Evolutionary conservation across 2,888 invertebrate species (phyloP), one percentile per base, ranked within the genome.

Genomic region (Cheilosia soror): DNA sequence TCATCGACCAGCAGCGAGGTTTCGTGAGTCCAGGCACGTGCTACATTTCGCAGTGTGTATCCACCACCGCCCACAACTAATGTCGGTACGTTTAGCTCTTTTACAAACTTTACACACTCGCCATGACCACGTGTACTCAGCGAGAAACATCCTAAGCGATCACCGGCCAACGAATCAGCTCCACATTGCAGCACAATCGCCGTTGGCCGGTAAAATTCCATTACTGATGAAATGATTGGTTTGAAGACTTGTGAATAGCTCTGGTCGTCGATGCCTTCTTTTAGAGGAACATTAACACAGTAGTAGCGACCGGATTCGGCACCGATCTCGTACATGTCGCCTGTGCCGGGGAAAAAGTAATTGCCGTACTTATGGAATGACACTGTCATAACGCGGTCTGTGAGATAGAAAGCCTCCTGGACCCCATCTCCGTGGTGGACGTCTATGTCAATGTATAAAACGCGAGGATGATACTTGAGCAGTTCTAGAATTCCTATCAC

Each of bases 291-390:
- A 93, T 99, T 99, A 0, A 99, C 97, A 0, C 99, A 98, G 91
- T 99, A 99, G 91, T 98, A 98, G 66, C 98, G 94, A 0, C 99
- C 99, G 90, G 96, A 96, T 91, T 99, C 99, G 0, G 98, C 97
- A 0, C 99, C 99, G 63, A 98, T 95, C 93, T 99, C 99, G 92
- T 98, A 98, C 98, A 99, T 99, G 91, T 99, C 98, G 0, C 99
- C 99, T 0, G 99, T 99, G 0, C 99, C 99, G 0, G 99, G 99
- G 91, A 99, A 99, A 92, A 99, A 99, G 90, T 96, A 97, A 90
- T 98, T 98, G 2, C 99, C 99, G 90, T 98, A 99, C 93, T 99
- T 99, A 91, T 99, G 99, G 92, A 99, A 99, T 57, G 98, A 99
- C 1, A 99, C 98, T 0, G 99, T 99, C 99, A 99, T 99, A 0